Evolutionary conservation across 2,797 vertebrate genomes (phyloP).

Genomic region (Amphiprion clarkii): DNA sequence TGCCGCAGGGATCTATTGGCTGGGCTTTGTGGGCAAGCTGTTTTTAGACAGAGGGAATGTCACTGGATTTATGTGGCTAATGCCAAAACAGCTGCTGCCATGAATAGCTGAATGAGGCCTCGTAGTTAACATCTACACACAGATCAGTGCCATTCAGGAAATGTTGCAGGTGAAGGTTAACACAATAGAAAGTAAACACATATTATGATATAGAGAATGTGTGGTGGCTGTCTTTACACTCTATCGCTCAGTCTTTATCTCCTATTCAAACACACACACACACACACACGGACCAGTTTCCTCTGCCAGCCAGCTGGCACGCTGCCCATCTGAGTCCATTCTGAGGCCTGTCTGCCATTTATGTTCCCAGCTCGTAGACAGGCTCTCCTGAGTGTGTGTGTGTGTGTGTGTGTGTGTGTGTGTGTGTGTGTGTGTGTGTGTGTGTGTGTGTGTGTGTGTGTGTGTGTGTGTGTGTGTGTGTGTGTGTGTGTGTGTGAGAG

Average conservation of each 20-base stretch:
- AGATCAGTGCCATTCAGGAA: slow-evolving; percentile 55
- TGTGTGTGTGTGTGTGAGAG: slow-evolving; percentile 11
- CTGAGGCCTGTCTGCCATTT: slow-evolving; percentile 55
- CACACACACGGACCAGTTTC: slow-evolving; percentile 43
- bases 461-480: slow-evolving; percentile 31
- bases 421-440: slow-evolving; percentile 18
- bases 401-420: slow-evolving; percentile 32
- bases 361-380: slow-evolving; percentile 44
- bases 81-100: slow-evolving; percentile 78
- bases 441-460: too few relatives aligned
- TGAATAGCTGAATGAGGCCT: slow-evolving; percentile 69
- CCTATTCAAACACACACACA: background rate
- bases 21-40: slow-evolving; percentile 67
- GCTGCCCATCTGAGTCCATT: slow-evolving; percentile 53
- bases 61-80: slow-evolving; percentile 71
- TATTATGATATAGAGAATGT: slow-evolving; percentile 14
- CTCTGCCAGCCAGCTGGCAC: slow-evolving; percentile 60
- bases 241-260: slow-evolving; percentile 32
- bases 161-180: slow-evolving; percentile 53
- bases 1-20: slow-evolving; percentile 64
- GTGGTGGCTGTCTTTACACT: slow-evolving; percentile 8
- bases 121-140: slow-evolving; percentile 41
- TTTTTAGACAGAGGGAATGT: slow-evolving; percentile 75
- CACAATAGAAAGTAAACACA: slow-evolving; percentile 40
- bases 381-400: slow-evolving; percentile 2